phyloP scores from a whole-genome alignment of 2,113 vertebrate genomes.

The Lophochroa leadbeateri region DNA sequence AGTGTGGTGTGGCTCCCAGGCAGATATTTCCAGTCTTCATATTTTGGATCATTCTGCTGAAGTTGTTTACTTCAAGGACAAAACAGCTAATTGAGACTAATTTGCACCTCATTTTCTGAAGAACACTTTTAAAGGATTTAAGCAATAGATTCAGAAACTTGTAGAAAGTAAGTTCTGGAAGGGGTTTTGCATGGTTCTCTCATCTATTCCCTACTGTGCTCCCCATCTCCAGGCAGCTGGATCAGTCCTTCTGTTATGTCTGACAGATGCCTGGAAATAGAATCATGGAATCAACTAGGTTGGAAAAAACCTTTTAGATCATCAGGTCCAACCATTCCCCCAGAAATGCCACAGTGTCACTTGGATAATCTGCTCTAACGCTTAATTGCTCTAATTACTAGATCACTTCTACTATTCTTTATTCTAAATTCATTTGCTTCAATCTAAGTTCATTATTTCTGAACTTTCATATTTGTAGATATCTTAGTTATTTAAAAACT shows the following conservation, averaged over 20 bases:
- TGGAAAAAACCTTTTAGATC: not conserved
- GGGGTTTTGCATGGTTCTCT: not conserved
- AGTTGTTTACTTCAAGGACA: not conserved
- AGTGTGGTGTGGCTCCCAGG: not conserved
- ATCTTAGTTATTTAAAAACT: not conserved
- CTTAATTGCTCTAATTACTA: not conserved
- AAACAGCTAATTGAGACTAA: not conserved
- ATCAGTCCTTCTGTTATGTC: not conserved
- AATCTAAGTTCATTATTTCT: not conserved
- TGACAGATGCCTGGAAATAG: not conserved
- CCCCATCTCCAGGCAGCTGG: rapidly evolving
- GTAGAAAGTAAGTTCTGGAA: not conserved
- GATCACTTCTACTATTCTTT: not conserved
- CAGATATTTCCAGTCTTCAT: not conserved
- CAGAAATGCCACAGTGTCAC: not conserved
- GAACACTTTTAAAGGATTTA: not conserved
- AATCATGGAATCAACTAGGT: not conserved
- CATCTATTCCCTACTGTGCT: not conserved
- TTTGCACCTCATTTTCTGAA: not conserved
- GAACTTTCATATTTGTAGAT: not conserved
- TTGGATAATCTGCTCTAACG: not conserved
- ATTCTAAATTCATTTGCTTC: not conserved
- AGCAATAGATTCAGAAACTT: not conserved
- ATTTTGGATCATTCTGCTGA: not conserved
- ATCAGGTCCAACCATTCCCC: not conserved